Base-by-base conservation (phyloP, 1,140 invertebrate genomes). In the Drosophila micromelanica region DNA sequence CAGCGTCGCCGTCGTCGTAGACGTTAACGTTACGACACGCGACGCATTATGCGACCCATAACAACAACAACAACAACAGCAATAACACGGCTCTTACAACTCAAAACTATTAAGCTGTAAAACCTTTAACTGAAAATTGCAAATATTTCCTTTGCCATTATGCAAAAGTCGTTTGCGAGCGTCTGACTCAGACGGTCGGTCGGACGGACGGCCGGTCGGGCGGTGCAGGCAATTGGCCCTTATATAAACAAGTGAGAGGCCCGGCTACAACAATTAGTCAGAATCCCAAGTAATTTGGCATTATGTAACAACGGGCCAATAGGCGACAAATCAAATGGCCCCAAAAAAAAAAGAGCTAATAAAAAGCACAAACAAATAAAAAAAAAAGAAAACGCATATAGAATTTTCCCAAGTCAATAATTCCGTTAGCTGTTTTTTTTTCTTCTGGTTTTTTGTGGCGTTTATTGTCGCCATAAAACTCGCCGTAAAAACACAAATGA, bases 401-500 rank as follows among this genome's bases (percentile, higher is more conserved):
- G 20, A 54, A 55, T 70, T 62, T 40, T 23, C 42, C 37, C 17
- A 6, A 52, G 15, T 27, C 60, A 61, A 59, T 76, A 77, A 78
- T 76, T 80, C 61, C 57, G 71, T 27, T 38, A 20, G 56, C 63
- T n/a, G 43, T 11, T 37, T 20, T 38, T 17, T 20, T 64, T 63
- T 37, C 56, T 35, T 37, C 4, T 37, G n/a, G 57, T 76, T 76
- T 67, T 67, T 48, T 80, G 60, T 23, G 59, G 45, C 43, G 52
- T 82, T 82, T 84, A 82, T 79, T 62, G 71, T 63, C 61, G 37
- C 71, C 80, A 72, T 84, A 82, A 82, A 82, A 70, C 42, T 42
- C 56, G 63, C 45, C 54, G 52, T 64, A 70, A 35, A 78, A 71
- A 56, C 67, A 60, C 76, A 85, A 84, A 84, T 76, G 76, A 54